Evolutionary conservation across 2,797 vertebrate species (phyloP), one percentile per base, ranked within the genome.

Genomic region (Typhlichthys subterraneus): DNA sequence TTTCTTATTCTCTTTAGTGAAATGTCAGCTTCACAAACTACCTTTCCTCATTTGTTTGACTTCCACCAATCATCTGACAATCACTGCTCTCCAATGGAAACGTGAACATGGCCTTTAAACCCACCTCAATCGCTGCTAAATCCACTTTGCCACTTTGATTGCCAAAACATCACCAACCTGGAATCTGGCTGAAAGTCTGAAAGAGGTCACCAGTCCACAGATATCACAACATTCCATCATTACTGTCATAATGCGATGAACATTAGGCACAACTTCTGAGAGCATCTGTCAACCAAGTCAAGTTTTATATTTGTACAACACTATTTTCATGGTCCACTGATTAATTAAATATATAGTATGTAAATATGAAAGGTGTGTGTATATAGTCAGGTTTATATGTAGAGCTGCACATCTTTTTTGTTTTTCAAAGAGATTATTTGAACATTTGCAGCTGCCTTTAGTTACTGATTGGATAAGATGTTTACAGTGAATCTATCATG

Each of bases 41-140:
- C 65, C 71, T 80, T 72, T 83, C 74, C 74, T 80, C 79, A 50
- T 54, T 50, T 46, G 33, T 60, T 59, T 54, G 45, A 46, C 67
- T 58, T 52, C 76, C 82, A 78, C 84, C 82, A 87, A 85, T 77
- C 84, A 88, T 70, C 72, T 75, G 85, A 90, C 87, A 89, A 88
- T 89, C 84, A 17, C 69, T 68, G 15, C 80, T 60, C 83, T 82
- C 82, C 84, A 82, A 67, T 53, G 73, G 85, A 76, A 62, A 15
- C 61, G 70, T 74, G 73, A 17, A 5, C n/a, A 64, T 33, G 79
- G 52, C 65, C 67, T 73, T 64, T 53, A 57, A 72, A 68, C 70
- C 71, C 64, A 63, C 65, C 66, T 64, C 73, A 70, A 75, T 76
- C 77, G 87, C 86, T 85, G 85, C 86, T 85, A 74, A 61, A 76